Percentiles rank a stretch among this genome's conserved stretches.
phyloP scores from a whole-genome alignment of 2,113 vertebrate species.

The Oreocharis arfaki region DNA sequence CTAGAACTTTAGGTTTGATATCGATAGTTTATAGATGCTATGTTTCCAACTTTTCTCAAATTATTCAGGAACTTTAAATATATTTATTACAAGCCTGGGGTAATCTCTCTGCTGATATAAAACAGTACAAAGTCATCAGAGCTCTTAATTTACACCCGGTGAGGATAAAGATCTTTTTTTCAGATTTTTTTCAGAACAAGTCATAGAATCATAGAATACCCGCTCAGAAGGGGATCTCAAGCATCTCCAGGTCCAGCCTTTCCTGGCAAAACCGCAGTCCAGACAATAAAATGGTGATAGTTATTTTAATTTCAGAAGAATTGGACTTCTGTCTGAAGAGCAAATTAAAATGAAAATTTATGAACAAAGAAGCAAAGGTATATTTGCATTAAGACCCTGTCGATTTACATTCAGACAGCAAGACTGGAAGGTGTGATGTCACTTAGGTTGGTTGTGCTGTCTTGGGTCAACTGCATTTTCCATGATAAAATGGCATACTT shows the following conservation, averaged over 20 bases:
- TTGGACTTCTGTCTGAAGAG: neutral
- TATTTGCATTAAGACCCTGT: neutral
- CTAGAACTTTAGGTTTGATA: neutral
- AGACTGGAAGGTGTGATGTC: neutral
- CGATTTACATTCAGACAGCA: neutral
- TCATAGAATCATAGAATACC: neutral
- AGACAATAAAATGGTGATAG: neutral
- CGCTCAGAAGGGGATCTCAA: neutral
- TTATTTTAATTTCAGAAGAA: neutral
- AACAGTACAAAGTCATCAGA: neutral
- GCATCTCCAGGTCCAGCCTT: neutral
- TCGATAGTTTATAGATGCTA: neutral
- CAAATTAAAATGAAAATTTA: constrained; percentile 1
- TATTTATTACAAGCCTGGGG: neutral
- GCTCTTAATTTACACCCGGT: neutral
- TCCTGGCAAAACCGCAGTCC: neutral
- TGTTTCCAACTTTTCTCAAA: neutral
- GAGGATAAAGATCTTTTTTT: neutral
- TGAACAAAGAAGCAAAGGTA: constrained; percentile 3
- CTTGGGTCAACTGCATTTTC: neutral
- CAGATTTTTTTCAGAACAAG: neutral
- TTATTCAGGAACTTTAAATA: neutral
- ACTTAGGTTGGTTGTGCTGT: neutral
- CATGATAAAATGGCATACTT: neutral
- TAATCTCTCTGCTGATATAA: neutral